Evolutionary conservation across 2,888 invertebrate genomes (phyloP), one percentile per base, ranked within the genome.

Genomic region (Pristionchus japonicus): DNA sequence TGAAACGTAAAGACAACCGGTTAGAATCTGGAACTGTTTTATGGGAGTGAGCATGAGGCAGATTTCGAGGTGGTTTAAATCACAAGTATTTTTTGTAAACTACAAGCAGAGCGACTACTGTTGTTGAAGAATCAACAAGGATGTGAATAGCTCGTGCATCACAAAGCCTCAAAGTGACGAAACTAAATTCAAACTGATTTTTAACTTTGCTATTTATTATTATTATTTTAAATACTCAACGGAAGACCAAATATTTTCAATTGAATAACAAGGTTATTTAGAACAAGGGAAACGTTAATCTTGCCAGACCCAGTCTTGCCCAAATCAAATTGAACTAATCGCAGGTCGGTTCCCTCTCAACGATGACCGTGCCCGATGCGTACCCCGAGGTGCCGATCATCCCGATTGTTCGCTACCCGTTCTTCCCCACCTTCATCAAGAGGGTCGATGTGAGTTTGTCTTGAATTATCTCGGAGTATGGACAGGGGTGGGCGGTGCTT

Each of bases 371-470:
- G 47, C 99, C 99, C 0, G 98, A 98, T 95, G 97, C 97, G 17
- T 98, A 98, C 97, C 99, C 99, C 0, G 97, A 97, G 95, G 96
- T 99, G 34, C 99, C 99, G 4, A 96, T 99, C 15, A 97, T 99
- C 92, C 98, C 98, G 0, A 97, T 99, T 90, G 97, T 96, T 93
- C 96, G 98, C 92, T 97, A 98, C 95, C 98, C 99, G 7, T 97
- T 99, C 1, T 99, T 99, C 95, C 99, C 99, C 34, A 96, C 97
- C 92, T 99, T 99, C 95, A 98, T 99, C 92, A 99, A 99, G 95
- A 96, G 99, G 92, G 96, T 99, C 90, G 34, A 67, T 67, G 67
- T 31, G 67, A 67, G 34, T 67, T 34, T 67, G n/a, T n/a, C 17
- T 6, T 7, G 23, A 64, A 23, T 64, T n/a, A n/a, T 20, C 23